Evolutionary conservation across 2,888 invertebrate genomes (phyloP).

Genomic region (Lomographa bimaculata): DNA sequence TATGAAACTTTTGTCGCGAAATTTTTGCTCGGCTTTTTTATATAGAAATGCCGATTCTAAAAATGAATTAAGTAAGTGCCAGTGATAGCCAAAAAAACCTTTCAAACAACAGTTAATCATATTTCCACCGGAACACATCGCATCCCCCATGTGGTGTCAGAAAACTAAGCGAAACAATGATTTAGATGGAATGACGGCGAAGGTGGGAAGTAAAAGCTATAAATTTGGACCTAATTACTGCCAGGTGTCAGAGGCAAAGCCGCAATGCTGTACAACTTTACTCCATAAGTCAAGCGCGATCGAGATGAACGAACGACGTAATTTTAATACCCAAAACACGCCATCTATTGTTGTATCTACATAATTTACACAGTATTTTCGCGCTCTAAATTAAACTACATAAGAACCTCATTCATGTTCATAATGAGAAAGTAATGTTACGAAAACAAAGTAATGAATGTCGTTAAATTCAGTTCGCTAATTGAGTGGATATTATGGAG

Average conservation of each 20-base stretch:
- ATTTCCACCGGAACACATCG: constrained; percentile 43
- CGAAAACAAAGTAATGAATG: constrained; percentile 30
- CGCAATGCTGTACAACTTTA: constrained; percentile 64
- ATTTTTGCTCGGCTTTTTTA: constrained; percentile 43
- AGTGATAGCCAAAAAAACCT: constrained; percentile 33
- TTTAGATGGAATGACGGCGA: constrained; percentile 52
- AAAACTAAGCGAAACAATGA: constrained; percentile 52
- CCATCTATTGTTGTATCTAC: constrained; percentile 23
- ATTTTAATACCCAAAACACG: constrained; percentile 43
- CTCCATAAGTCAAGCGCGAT: constrained; percentile 66
- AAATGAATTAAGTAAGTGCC: constrained; percentile 33
- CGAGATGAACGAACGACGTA: constrained; percentile 54
- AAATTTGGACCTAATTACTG: constrained; percentile 74
- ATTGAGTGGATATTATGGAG: constrained; percentile 49
- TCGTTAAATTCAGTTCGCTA: constrained; percentile 45
- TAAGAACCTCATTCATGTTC: constrained; percentile 6
- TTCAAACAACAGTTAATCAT: constrained; percentile 39
- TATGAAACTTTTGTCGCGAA: constrained; percentile 62
- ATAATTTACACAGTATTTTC: constrained; percentile 19
- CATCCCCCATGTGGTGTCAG: constrained; percentile 39
- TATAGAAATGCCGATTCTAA: constrained; percentile 32
- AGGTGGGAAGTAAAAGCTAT: constrained; percentile 62
- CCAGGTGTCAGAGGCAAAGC: constrained; percentile 72
- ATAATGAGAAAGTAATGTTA: constrained; percentile 22
- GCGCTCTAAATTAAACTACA: constrained; percentile 6